A percentile compares a stretch with the other conserved stretches of the same genome.
Evolutionary conservation across 2,113 vertebrate species (phyloP).

Genomic region (Nerophis lumbriciformis): DNA sequence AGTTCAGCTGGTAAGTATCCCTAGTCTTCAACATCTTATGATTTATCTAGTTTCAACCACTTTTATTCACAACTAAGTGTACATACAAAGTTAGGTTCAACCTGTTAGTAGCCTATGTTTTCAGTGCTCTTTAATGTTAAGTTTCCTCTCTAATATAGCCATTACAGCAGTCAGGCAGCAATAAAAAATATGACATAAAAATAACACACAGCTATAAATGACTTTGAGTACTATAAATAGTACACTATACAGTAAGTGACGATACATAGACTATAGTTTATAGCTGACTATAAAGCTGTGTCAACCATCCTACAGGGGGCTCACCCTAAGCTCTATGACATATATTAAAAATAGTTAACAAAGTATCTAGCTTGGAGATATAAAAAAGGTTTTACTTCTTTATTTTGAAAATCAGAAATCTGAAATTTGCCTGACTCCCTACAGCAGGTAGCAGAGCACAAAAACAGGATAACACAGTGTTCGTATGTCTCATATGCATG

Average conservation of each 20-base stretch:
- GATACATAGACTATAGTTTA: too few relatives aligned
- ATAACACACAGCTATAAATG: too few relatives aligned
- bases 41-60: background rate
- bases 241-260: too few relatives aligned
- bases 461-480: background rate
- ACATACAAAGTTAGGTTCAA: background rate
- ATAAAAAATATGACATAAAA: conserved; percentile 3
- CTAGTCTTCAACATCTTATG: background rate
- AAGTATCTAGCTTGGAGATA: background rate
- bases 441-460: too few relatives aligned
- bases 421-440: too few relatives aligned
- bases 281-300: conserved; percentile 37
- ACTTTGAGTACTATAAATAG: too few relatives aligned
- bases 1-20: conserved; percentile 60
- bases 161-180: conserved; percentile 47
- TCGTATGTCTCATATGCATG: background rate
- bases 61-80: background rate
- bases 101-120: background rate
- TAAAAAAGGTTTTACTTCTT: background rate
- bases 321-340: conserved; percentile 21
- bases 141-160: too few relatives aligned
- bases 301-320: conserved; percentile 37
- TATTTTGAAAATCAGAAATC: background rate
- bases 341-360: conserved; percentile 16
- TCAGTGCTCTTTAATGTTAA: background rate